Evolutionary conservation across 2,797 vertebrate species (phyloP).

Genomic region (Gymnodraco acuticeps): DNA sequence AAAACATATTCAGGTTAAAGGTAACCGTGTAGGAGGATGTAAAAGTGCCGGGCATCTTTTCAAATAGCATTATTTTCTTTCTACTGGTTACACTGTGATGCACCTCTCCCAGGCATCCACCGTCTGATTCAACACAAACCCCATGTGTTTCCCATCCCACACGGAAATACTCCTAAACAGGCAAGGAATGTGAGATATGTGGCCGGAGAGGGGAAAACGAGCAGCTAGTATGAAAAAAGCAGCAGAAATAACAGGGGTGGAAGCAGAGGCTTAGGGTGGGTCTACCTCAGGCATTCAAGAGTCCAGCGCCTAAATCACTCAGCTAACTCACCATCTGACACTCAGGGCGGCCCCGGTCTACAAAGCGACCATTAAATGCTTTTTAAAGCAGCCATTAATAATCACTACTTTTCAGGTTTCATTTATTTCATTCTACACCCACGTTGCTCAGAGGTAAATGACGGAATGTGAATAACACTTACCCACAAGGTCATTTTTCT

Average conservation of each 20-base stretch:
- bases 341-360: constrained; percentile 33
- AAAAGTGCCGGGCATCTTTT: constrained; percentile 47
- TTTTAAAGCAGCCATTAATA: constrained; percentile 50
- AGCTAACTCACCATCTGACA: constrained; percentile 53
- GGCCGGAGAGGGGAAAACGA: constrained; percentile 60
- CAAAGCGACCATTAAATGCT: constrained; percentile 35
- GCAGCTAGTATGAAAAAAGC: constrained; percentile 67
- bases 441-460: constrained; percentile 28
- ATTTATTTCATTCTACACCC: constrained; percentile 24
- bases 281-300: constrained; percentile 76
- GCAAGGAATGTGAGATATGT: constrained; percentile 82
- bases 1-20: constrained; percentile 31
- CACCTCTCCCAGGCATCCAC: constrained; percentile 38
- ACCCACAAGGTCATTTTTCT: constrained; percentile 90
- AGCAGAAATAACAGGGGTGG: constrained; percentile 80
- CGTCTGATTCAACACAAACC: constrained; percentile 69
- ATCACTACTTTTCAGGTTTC: constrained; percentile 38
- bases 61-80: constrained; percentile 46
- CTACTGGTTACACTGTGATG: constrained; percentile 41
- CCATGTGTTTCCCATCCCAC: constrained; percentile 80
- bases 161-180: constrained; percentile 73
- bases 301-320: constrained; percentile 61
- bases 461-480: constrained; percentile 50
- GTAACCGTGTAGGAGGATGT: constrained; percentile 51
- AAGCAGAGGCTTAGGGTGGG: constrained; percentile 75